phyloP scores from a whole-genome alignment of 2,888 invertebrate genomes.

The Eueremaeus valkanovi region DNA sequence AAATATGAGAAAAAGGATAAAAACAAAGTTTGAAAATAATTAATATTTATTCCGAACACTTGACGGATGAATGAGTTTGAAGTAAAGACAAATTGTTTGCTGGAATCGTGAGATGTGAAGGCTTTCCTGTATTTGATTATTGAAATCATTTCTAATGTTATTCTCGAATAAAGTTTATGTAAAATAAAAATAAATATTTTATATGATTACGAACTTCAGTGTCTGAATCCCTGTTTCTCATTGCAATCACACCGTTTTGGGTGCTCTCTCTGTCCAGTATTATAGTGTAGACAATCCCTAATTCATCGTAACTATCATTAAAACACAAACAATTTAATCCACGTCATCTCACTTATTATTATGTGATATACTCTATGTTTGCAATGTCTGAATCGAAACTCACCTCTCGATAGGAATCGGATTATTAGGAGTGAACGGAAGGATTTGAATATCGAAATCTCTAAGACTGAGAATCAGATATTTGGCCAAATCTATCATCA shows the following conservation, averaged over 20 bases:
- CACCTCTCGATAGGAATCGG: not conserved
- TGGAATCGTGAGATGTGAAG: constrained; percentile 10
- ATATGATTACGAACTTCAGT: not conserved
- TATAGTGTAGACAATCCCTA: constrained; percentile 5
- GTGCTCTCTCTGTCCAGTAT: constrained; percentile 3
- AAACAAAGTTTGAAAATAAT: not conserved
- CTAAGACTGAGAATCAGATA: constrained; percentile 5
- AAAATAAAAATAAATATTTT: not conserved
- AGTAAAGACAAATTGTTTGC: constrained; percentile 11
- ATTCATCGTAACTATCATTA: constrained; percentile 23
- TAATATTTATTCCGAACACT: not conserved
- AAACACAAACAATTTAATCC: no score
- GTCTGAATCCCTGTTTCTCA: constrained; percentile 17
- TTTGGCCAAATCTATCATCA: not conserved
- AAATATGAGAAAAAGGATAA: no score
- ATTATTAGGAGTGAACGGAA: not conserved
- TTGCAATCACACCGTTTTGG: not conserved
- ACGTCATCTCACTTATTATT: no score
- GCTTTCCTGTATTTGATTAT: not conserved
- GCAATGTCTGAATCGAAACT: not conserved
- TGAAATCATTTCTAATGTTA: not conserved
- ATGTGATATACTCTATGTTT: no score
- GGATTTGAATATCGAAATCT: not conserved
- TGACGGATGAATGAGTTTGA: constrained; percentile 28
- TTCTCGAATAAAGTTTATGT: not conserved